A percentile compares a stretch with the other conserved stretches of the same genome.
Conservation (phyloP, 2,888 invertebrate species). For the Aporophyla lueneburgensis region DNA sequence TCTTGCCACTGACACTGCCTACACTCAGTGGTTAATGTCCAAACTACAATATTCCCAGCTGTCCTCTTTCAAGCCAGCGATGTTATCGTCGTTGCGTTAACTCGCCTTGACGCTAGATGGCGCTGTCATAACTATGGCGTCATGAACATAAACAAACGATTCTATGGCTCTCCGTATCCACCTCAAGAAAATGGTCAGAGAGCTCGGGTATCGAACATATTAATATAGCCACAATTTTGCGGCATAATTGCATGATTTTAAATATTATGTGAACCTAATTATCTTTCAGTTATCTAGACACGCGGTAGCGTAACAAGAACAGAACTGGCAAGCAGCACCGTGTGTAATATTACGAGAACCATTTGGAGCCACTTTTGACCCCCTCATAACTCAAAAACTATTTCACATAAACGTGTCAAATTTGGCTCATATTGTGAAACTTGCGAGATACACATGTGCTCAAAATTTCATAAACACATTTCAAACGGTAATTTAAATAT, state of each 20-base stretch:
- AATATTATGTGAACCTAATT: not conserved
- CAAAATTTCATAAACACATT: too few relatives aligned
- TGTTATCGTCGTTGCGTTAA: not conserved
- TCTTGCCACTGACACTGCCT: not conserved
- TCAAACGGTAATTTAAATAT: too few relatives aligned
- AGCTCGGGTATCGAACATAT: not conserved
- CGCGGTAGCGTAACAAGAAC: too few relatives aligned
- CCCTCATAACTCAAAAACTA: too few relatives aligned
- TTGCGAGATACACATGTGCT: too few relatives aligned
- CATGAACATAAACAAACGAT: constrained; percentile 2
- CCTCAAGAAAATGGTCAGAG: not conserved
- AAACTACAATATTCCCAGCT: not conserved
- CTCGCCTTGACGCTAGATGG: constrained; percentile 27
- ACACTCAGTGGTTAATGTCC: too few relatives aligned
- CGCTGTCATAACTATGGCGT: not conserved
- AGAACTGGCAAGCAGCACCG: too few relatives aligned
- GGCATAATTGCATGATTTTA: not conserved
- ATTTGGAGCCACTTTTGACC: too few relatives aligned
- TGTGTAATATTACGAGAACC: too few relatives aligned
- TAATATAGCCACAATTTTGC: not conserved
- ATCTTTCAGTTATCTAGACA: too few relatives aligned
- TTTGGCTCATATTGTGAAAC: too few relatives aligned
- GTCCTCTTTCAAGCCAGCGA: not conserved
- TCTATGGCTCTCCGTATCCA: not conserved
- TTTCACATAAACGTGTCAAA: too few relatives aligned